A percentile compares a stretch with the other conserved stretches of the same genome.
Conservation (phyloP, 2,797 vertebrate genomes). For the Crenichthys baileyi region DNA sequence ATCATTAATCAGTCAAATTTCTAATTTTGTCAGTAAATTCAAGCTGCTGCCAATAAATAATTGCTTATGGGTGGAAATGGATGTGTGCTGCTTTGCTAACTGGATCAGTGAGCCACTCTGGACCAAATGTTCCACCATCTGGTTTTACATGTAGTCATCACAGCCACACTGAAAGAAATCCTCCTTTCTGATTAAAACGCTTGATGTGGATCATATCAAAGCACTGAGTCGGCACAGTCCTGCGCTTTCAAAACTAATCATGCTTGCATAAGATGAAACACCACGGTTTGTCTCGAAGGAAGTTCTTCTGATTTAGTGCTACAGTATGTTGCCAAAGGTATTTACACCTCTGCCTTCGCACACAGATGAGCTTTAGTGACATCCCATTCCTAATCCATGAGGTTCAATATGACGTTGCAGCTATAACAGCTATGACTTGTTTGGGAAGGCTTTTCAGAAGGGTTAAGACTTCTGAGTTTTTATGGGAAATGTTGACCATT, state of each 20-base stretch:
- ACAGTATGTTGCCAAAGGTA: neutral
- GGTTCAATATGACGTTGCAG: too few relatives aligned
- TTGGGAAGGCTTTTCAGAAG: too few relatives aligned
- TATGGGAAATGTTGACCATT: too few relatives aligned
- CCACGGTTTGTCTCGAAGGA: too few relatives aligned
- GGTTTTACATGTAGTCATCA: slow-evolving; percentile 19
- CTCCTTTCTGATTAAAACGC: slow-evolving; percentile 15
- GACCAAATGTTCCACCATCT: slow-evolving; percentile 33
- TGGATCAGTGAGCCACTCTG: slow-evolving; percentile 39
- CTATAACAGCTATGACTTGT: too few relatives aligned
- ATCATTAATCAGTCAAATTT: slow-evolving; percentile 44
- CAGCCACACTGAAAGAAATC: slow-evolving; percentile 18
- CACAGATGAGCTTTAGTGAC: too few relatives aligned
- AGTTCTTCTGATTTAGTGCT: neutral
- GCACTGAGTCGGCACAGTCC: neutral
- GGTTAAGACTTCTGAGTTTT: too few relatives aligned
- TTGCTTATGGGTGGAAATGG: slow-evolving; percentile 18
- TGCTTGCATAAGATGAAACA: too few relatives aligned
- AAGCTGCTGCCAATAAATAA: slow-evolving; percentile 40
- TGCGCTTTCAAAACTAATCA: too few relatives aligned
- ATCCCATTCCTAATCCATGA: too few relatives aligned
- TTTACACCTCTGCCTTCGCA: too few relatives aligned
- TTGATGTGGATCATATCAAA: neutral
- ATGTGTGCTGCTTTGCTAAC: slow-evolving; percentile 30
- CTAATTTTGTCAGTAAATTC: slow-evolving; percentile 17